phyloP scores from a whole-genome alignment of 1,140 invertebrate species.

The Calliopsis andreniformis region DNA sequence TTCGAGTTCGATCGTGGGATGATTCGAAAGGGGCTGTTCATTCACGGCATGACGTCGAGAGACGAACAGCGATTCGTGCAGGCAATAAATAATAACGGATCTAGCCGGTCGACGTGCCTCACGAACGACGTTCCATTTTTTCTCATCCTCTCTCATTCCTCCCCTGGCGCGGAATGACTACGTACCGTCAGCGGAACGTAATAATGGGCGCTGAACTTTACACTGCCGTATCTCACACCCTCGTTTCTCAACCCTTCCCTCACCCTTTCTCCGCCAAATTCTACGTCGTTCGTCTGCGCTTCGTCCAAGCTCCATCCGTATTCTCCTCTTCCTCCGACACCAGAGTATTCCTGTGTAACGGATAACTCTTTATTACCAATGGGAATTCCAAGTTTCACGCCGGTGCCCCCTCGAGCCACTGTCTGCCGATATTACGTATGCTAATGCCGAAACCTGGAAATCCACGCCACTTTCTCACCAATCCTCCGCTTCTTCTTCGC shows the following conservation, averaged over 20 bases:
- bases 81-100: conserved; percentile 60
- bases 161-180: conserved; percentile 36
- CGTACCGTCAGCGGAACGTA: conserved; percentile 56
- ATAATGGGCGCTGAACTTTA: conserved; percentile 68
- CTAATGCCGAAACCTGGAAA: conserved; percentile 61
- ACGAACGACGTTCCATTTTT: conserved; percentile 35
- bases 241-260: conserved; percentile 32
- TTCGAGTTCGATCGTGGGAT: background rate
- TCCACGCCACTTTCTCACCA: conserved; percentile 53
- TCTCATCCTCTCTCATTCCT: conserved; percentile 23
- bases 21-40: background rate
- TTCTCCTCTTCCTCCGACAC: conserved; percentile 11
- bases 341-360: conserved; percentile 32
- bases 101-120: conserved; percentile 37
- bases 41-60: conserved; percentile 13
- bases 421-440: conserved; percentile 65
- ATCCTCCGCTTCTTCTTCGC: background rate
- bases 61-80: conserved; percentile 32
- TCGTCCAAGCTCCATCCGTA: background rate
- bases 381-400: conserved; percentile 60
- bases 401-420: conserved; percentile 10
- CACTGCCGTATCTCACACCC: conserved; percentile 58
- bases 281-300: conserved; percentile 10
- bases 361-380: conserved; percentile 68
- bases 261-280: conserved; percentile 18